Percentiles rank a stretch among this genome's conserved stretches.
These are phyloP conservation scores for Nothoprocta perdicaria DNA, from an alignment of 2,113 vertebrate genomes.

Conservation along the genomic window DNA sequence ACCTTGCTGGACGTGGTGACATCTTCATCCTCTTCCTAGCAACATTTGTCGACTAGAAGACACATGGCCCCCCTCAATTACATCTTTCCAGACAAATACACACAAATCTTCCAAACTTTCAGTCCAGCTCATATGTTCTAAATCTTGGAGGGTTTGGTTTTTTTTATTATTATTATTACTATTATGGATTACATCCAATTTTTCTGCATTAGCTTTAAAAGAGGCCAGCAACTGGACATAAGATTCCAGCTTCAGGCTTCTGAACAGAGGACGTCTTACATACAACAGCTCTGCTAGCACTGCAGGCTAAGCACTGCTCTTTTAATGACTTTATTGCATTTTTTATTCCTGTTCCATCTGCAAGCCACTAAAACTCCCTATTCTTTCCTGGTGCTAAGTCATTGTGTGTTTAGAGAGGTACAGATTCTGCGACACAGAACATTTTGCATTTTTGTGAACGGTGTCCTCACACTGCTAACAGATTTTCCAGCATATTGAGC, in stretches of 20 bases:
- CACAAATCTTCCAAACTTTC: neutral
- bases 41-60: neutral
- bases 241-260: neutral
- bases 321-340: neutral
- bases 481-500: neutral
- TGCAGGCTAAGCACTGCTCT: neutral
- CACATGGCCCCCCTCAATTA: neutral
- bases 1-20: rapidly evolving
- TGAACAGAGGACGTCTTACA: neutral
- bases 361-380: neutral
- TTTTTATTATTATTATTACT: neutral
- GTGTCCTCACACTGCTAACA: neutral
- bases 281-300: neutral
- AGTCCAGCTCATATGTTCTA: neutral
- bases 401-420: neutral
- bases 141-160: neutral
- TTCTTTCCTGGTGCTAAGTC: neutral
- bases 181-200: neutral
- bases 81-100: neutral
- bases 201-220: neutral
- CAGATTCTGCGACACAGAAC: neutral
- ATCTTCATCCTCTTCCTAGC: neutral
- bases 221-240: neutral
- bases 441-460: neutral
- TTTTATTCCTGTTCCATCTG: neutral